Conservation (phyloP, 1,140 invertebrate genomes). For the Zaprionus ghesquierei region DNA sequence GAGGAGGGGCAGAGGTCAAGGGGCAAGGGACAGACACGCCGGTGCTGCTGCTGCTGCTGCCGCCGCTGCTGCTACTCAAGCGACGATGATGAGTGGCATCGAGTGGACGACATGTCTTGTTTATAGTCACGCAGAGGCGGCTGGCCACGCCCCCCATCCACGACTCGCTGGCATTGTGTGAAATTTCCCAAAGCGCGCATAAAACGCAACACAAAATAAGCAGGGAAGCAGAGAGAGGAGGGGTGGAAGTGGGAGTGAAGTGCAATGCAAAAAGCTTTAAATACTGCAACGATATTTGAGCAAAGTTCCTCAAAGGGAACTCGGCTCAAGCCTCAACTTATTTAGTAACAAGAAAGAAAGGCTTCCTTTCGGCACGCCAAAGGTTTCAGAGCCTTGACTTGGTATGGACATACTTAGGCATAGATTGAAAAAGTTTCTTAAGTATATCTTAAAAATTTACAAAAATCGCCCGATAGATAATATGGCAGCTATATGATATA, state of each 20-base stretch:
- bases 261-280: conserved; percentile 38
- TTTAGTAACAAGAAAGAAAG: background rate
- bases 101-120: conserved; percentile 67
- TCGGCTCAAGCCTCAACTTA: background rate
- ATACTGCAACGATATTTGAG: background rate
- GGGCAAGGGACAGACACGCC: background rate
- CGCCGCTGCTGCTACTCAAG: too few relatives aligned
- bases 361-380: too few relatives aligned
- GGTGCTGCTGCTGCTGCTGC: too few relatives aligned
- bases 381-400: too few relatives aligned
- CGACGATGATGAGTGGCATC: conserved; percentile 53
- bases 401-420: too few relatives aligned
- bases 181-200: conserved; percentile 77
- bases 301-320: background rate
- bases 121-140: conserved; percentile 58
- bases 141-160: background rate
- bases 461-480: too few relatives aligned
- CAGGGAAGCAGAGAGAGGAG: conserved; percentile 36
- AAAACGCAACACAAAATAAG: conserved; percentile 46
- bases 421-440: too few relatives aligned
- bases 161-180: conserved; percentile 50
- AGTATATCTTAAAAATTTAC: too few relatives aligned
- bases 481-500: too few relatives aligned
- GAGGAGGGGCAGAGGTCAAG: conserved; percentile 1
- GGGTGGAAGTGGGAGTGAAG: background rate